Evolutionary conservation across 2,113 vertebrate species (phyloP).

Genomic region (Dolichotis patagonum): DNA sequence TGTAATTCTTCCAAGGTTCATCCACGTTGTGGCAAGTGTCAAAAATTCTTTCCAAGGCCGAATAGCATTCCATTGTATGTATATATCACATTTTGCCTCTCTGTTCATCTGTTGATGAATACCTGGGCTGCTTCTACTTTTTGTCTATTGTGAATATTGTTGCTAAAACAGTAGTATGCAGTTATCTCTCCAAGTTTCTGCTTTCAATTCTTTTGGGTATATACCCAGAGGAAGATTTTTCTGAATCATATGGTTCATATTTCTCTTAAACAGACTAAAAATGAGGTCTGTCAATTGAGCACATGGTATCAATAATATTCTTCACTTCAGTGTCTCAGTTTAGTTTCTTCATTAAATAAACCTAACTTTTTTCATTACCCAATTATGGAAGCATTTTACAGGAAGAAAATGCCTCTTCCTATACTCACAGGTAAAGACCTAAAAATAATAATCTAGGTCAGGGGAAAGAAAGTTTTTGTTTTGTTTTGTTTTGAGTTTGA

Average conservation of each 20-base stretch:
- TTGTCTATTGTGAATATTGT: neutral
- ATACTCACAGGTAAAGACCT: neutral
- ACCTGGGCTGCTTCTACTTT: neutral
- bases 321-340: neutral
- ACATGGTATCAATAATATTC: neutral
- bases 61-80: neutral
- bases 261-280: constrained; percentile 40
- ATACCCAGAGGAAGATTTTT: neutral
- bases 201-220: neutral
- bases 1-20: neutral
- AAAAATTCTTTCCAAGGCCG: neutral
- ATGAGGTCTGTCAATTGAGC: neutral
- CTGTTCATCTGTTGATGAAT: neutral
- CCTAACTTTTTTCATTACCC: neutral
- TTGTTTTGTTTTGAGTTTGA: neutral
- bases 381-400: neutral
- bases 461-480: neutral
- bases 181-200: neutral
- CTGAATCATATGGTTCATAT: constrained; percentile 1
- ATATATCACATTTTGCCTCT: neutral
- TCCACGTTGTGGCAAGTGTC: neutral
- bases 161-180: neutral
- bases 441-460: neutral
- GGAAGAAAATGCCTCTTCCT: neutral
- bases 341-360: constrained; percentile 27